Percentiles rank a stretch among this genome's conserved stretches.
Evolutionary conservation across 2,888 invertebrate genomes (phyloP).

Genomic region (Epirrita christyi): DNA sequence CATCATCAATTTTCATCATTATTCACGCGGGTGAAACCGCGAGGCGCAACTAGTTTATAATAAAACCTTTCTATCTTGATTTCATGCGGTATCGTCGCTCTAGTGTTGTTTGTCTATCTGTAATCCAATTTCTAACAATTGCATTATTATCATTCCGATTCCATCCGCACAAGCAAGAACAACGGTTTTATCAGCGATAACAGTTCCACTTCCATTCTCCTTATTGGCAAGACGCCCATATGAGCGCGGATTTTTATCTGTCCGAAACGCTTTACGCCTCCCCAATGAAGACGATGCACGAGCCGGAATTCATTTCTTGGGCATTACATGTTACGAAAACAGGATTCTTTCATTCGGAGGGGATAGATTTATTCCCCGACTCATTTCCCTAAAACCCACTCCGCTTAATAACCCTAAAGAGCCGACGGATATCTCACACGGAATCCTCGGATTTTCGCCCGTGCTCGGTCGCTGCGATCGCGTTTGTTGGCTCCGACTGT

Average conservation of each 20-base stretch:
- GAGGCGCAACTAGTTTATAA: no score
- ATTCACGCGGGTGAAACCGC: no score
- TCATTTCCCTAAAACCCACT: constrained; percentile 82
- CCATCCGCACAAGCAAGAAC: constrained; percentile 52
- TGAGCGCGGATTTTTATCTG: constrained; percentile 61
- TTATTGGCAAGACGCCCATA: constrained; percentile 71
- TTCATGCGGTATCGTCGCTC: constrained; percentile 3
- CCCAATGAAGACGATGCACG: constrained; percentile 74
- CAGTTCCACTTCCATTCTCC: constrained; percentile 63
- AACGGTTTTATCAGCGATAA: constrained; percentile 59
- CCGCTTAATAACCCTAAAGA: constrained; percentile 80
- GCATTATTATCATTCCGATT: constrained; percentile 41
- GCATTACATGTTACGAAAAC: constrained; percentile 64
- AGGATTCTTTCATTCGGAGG: constrained; percentile 64
- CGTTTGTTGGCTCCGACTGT: constrained; percentile 56
- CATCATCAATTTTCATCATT: no score
- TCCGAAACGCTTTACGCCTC: constrained; percentile 50
- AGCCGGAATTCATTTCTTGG: constrained; percentile 70
- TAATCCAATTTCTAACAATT: constrained; percentile 42
- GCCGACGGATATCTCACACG: constrained; percentile 75
- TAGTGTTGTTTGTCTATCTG: constrained; percentile 26
- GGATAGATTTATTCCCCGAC: constrained; percentile 70
- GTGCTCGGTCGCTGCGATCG: constrained; percentile 58
- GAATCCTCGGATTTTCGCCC: constrained; percentile 77
- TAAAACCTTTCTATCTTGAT: constrained; percentile 7